These are phyloP conservation scores for Lucilia sericata DNA, from an alignment of 1,140 invertebrate species.

Conservation along the genomic window DNA sequence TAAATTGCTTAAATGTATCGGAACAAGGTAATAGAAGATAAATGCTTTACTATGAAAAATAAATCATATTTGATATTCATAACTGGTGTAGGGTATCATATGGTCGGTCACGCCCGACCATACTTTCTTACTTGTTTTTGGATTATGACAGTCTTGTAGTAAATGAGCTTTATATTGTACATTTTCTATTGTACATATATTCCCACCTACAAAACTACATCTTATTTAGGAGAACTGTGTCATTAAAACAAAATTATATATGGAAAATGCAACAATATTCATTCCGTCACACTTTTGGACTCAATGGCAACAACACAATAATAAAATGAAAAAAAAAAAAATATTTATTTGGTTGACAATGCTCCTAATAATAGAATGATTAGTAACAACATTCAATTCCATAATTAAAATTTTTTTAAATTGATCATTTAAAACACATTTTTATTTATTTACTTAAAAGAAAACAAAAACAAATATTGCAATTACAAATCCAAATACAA, in stretches of 20 bases:
- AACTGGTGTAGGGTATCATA: too few relatives aligned
- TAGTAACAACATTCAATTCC: slow-evolving; percentile 6
- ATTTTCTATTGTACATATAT: background rate
- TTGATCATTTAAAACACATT: background rate
- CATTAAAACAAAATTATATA: background rate
- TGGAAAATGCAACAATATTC: background rate
- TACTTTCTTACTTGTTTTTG: too few relatives aligned
- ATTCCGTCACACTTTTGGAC: background rate
- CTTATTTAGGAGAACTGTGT: slow-evolving; percentile 1
- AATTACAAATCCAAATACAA: background rate
- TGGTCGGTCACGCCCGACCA: too few relatives aligned
- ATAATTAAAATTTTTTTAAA: background rate
- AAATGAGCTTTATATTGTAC: too few relatives aligned
- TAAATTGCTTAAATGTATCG: too few relatives aligned
- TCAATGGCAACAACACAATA: background rate
- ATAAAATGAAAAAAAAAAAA: background rate
- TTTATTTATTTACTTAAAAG: too few relatives aligned
- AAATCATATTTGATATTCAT: too few relatives aligned
- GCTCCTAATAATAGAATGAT: background rate
- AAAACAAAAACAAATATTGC: background rate
- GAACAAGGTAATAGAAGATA: too few relatives aligned
- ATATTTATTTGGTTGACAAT: background rate
- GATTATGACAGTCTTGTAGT: too few relatives aligned
- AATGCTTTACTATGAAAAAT: too few relatives aligned
- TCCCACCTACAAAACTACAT: background rate